Base-by-base conservation (phyloP, 2,113 vertebrate species). In the Amblyopsis rosae region DNA sequence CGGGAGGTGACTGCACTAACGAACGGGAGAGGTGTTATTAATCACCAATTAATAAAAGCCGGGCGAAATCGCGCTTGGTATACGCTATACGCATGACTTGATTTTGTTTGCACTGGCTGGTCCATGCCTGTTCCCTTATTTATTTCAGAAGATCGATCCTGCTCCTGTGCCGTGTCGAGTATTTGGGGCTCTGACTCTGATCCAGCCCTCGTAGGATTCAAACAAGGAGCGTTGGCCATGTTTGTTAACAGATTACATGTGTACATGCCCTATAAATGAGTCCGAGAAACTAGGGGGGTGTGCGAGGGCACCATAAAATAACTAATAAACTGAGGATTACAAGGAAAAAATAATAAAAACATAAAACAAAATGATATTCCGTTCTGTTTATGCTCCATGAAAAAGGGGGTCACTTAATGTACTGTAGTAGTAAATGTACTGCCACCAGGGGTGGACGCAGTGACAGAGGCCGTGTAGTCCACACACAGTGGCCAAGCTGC, bases 1-100 rank as follows among this genome's bases (percentile, higher is more conserved):
- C 94, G 95, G 95, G 94, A 96, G 93, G 94, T 94, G 95, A 93
- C 93, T 92, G 92, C 91, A 93, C 94, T 95, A 95, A 96, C 94
- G 95, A 96, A 96, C 92, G 91, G 93, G 94, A 94, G 93, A 95
- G 94, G 95, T 92, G 90, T 88, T 95, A 95, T 96, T 96, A 96
- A 96, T 95, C 94, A 93, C 93, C 93, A 95, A 96, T 95, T 95
- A 95, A 95, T 95, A 94, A 93, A 94, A 91, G 90, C 91, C 92
- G 93, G 79, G 79, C 88, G 87, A 88, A 86, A 87, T 91, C 85
- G 83, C 75, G 81, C 85, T 86, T 80, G 1, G 68, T 85, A 65
- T 87, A 85, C 68, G 73, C 81, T 83, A 26, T 26, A 85, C 53
- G 79, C 86, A 81, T 86, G 84, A 79, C 73, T 87, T 89, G 81